A percentile compares a stretch with the other conserved stretches of the same genome.
These are phyloP conservation scores for Neosilurus mollespiculum DNA, from an alignment of 2,797 vertebrate species.

Conservation along the genomic window DNA sequence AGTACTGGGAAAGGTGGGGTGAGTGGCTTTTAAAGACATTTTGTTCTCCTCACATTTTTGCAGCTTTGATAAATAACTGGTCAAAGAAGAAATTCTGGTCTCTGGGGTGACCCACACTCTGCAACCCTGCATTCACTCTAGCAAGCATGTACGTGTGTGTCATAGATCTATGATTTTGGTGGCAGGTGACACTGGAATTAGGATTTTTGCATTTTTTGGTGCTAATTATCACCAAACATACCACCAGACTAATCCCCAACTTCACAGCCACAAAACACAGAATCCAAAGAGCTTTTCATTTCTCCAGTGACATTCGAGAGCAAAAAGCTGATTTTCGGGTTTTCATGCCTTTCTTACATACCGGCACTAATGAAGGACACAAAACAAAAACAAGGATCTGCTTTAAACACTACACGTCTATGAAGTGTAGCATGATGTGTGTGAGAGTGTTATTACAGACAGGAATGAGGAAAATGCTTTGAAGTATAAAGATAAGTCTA, in stretches of 20 bases:
- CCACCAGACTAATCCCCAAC: not conserved
- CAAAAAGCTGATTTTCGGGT: not conserved
- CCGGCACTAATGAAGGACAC: not conserved
- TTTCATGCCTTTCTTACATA: not conserved
- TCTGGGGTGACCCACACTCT: not conserved
- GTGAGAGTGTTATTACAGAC: conserved; percentile 43
- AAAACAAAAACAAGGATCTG: not conserved
- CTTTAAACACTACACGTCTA: not conserved
- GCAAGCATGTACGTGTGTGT: not conserved
- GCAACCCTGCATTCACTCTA: not conserved
- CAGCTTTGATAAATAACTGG: not conserved
- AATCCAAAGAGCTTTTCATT: not conserved
- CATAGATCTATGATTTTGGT: not conserved
- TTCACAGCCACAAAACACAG: not conserved
- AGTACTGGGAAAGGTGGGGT: too few species aligned
- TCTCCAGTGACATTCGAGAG: not conserved
- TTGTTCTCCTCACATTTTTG: too few species aligned
- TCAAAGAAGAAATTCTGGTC: not conserved
- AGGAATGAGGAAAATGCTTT: conserved; percentile 9
- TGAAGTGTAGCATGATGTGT: conserved; percentile 54
- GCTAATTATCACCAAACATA: not conserved
- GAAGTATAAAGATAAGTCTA: not conserved
- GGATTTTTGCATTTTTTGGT: not conserved
- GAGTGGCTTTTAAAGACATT: too few species aligned
- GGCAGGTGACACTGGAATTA: not conserved